Conservation (phyloP, 2,113 vertebrate species). For the Brachyistius frenatus region DNA sequence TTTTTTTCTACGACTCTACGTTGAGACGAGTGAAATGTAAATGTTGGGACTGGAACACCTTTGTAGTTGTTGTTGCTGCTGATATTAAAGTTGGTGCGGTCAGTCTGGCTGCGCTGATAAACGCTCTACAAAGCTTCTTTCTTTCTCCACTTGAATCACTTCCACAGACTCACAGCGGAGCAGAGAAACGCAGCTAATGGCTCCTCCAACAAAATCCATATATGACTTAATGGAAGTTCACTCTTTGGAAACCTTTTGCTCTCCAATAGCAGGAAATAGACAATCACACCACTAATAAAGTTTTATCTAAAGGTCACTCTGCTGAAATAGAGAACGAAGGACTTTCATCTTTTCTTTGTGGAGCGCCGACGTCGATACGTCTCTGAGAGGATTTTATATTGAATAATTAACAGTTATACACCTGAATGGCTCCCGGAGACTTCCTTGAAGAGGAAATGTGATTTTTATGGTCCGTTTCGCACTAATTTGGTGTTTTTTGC, state of each 20-base stretch:
- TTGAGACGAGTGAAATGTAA: too few species aligned
- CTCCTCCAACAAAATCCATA: conserved; percentile 33
- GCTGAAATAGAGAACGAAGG: neutral
- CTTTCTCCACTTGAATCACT: conserved; percentile 25
- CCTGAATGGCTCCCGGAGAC: neutral
- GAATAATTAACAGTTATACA: conserved; percentile 14
- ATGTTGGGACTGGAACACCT: neutral
- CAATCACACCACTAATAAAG: neutral
- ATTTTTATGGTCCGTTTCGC: neutral
- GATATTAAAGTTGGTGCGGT: neutral
- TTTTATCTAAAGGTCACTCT: conserved; percentile 36
- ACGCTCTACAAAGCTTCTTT: conserved; percentile 44
- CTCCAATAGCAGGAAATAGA: conserved; percentile 11
- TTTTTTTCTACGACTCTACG: too few species aligned
- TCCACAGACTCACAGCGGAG: neutral
- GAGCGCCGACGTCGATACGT: neutral
- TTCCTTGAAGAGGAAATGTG: neutral
- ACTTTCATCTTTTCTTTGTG: neutral
- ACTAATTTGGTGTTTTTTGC: neutral
- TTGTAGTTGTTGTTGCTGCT: neutral
- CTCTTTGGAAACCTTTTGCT: conserved; percentile 25
- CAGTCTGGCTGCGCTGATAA: conserved; percentile 6
- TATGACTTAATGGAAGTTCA: conserved; percentile 39
- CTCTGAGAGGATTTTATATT: conserved; percentile 1
- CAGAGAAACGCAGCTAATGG: conserved; percentile 45